These are phyloP conservation scores for Drosophila truncata DNA, from an alignment of 1,140 invertebrate species.

Conservation along the genomic window DNA sequence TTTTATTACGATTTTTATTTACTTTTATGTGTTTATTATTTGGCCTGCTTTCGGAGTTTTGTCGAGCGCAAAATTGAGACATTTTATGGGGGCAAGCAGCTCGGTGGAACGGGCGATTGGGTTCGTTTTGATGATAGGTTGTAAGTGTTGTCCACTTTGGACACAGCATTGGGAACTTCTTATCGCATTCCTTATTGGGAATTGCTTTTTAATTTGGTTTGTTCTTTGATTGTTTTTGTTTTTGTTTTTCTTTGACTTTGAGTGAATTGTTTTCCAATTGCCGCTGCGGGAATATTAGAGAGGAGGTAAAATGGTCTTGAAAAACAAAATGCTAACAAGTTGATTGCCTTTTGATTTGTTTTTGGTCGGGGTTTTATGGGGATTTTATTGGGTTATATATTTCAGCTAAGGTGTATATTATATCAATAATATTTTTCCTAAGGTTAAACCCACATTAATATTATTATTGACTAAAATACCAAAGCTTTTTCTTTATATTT, in stretches of 20 bases:
- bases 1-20: constrained; percentile 58
- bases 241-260: constrained; percentile 24
- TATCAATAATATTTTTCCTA: not conserved
- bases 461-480: not conserved
- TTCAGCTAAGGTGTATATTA: too few species aligned
- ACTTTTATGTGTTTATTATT: constrained; percentile 61
- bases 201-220: constrained; percentile 55
- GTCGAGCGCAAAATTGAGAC: constrained; percentile 70
- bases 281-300: constrained; percentile 40
- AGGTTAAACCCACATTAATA: too few species aligned
- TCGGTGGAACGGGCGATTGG: not conserved
- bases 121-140: constrained; percentile 30
- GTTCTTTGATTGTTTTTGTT: constrained; percentile 46
- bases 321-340: constrained; percentile 11
- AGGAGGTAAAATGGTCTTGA: not conserved
- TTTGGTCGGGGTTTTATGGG: not conserved
- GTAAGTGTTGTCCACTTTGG: constrained; percentile 44
- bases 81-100: constrained; percentile 37
- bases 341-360: constrained; percentile 8
- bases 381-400: not conserved
- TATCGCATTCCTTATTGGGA: constrained; percentile 15
- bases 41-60: constrained; percentile 57
- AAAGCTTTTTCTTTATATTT: not conserved
- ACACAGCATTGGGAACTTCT: constrained; percentile 31
- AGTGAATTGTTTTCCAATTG: constrained; percentile 53